A percentile compares a stretch with the other conserved stretches of the same genome.
Evolutionary conservation across 2,797 vertebrate genomes (phyloP).

Genomic region (Pithecia hirsuta): DNA sequence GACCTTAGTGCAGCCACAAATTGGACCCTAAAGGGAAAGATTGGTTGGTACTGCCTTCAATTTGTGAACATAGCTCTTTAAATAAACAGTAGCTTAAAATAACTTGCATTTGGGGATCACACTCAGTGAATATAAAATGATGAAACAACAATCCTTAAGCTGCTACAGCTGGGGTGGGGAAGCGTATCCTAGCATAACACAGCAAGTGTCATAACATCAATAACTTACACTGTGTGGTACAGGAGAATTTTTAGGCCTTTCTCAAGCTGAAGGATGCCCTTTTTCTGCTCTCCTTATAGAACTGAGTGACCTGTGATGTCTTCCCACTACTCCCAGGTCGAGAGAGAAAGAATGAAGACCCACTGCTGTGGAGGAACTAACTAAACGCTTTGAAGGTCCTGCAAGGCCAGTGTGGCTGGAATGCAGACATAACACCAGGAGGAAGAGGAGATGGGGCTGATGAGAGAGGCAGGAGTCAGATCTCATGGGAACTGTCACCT

Average conservation of each 20-base stretch:
- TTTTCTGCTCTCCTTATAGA: not conserved
- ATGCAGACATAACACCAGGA: not conserved
- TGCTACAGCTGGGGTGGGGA: not conserved
- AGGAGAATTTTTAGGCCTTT: not conserved
- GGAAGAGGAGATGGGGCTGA: not conserved
- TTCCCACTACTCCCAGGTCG: not conserved
- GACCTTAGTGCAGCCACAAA: not conserved
- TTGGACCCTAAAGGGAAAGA: not conserved
- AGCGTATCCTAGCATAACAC: too few species aligned
- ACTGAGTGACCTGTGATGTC: not conserved
- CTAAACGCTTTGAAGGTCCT: not conserved
- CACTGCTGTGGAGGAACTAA: not conserved
- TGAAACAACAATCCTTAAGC: not conserved
- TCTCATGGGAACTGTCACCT: not conserved
- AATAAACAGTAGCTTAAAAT: not conserved
- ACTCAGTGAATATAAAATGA: not conserved
- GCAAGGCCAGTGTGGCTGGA: not conserved
- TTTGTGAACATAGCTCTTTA: not conserved
- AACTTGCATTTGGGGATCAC: not conserved
- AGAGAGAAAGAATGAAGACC: not conserved
- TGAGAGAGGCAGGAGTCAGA: not conserved
- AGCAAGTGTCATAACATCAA: not conserved
- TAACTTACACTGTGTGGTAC: not conserved
- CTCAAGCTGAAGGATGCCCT: not conserved
- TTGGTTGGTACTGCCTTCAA: not conserved